phyloP scores from a whole-genome alignment of 1,140 invertebrate genomes.

The Phthorimaea operculella region DNA sequence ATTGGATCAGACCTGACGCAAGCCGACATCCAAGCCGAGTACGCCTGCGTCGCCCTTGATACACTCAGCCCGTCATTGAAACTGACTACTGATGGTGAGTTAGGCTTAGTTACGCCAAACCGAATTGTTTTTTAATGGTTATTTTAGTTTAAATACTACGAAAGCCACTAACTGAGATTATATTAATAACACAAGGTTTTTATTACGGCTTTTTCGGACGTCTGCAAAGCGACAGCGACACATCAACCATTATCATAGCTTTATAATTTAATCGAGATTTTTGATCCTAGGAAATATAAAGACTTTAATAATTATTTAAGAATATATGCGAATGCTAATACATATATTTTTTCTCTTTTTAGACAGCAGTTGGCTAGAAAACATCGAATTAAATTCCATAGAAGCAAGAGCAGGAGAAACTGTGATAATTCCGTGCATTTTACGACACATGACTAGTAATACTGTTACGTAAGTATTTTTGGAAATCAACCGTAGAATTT shows the following conservation, averaged over 20 bases:
- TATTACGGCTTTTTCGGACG: no score
- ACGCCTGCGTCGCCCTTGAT: conserved; percentile 52
- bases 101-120: no score
- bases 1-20: conserved; percentile 51
- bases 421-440: conserved; percentile 48
- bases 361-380: conserved; percentile 60
- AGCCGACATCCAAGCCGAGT: conserved; percentile 57
- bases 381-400: conserved; percentile 49
- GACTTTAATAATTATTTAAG: no score
- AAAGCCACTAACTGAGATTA: no score
- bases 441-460: conserved; percentile 46
- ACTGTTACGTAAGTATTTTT: conserved; percentile 44
- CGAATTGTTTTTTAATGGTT: no score
- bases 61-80: conserved; percentile 42
- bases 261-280: no score
- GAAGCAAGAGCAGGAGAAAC: conserved; percentile 50
- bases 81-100: conserved; percentile 55
- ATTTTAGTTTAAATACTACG: no score
- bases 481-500: no score
- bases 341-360: conserved; percentile 1
- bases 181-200: no score
- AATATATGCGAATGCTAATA: neutral
- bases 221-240: no score
- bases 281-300: no score
- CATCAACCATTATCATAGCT: no score